Conservation (phyloP, 35 echinoderm and acorn worm species). For the Hemicentrotus pulcherrimus region DNA sequence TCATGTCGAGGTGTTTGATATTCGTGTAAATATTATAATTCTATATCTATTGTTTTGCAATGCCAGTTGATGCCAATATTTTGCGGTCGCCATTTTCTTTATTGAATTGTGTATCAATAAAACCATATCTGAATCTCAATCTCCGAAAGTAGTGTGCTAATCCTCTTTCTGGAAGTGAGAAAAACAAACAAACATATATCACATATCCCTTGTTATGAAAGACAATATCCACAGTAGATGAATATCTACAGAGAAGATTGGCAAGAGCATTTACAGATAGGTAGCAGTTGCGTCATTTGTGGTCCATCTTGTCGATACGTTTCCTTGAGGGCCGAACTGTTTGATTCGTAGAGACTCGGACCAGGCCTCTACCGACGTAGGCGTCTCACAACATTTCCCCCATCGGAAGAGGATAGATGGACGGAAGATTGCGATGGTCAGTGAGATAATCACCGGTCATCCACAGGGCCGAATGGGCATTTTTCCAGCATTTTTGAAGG, state of each 20-base stretch:
- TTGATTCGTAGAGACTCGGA: background rate
- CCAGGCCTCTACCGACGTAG: background rate
- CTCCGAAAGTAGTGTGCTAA: background rate
- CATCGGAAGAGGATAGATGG: constrained; percentile 8
- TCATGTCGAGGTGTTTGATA: background rate
- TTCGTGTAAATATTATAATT: background rate
- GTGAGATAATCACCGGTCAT: background rate
- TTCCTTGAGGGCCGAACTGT: background rate
- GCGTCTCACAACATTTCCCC: background rate
- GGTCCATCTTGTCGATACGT: background rate
- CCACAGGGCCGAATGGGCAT: background rate
- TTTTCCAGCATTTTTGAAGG: background rate
- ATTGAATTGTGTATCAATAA: background rate
- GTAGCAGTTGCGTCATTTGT: constrained; percentile 9
- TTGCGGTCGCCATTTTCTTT: background rate
- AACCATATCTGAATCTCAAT: background rate
- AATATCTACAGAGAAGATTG: background rate
- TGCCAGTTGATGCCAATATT: background rate
- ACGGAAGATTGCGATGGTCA: background rate
- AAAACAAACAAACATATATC: background rate
- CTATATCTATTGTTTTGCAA: background rate
- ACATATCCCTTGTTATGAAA: background rate
- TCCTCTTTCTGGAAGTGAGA: background rate
- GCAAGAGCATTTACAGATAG: background rate
- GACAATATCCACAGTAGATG: background rate